Evolutionary conservation across 2,797 vertebrate species (phyloP).

Genomic region (Poeciliopsis turneri): DNA sequence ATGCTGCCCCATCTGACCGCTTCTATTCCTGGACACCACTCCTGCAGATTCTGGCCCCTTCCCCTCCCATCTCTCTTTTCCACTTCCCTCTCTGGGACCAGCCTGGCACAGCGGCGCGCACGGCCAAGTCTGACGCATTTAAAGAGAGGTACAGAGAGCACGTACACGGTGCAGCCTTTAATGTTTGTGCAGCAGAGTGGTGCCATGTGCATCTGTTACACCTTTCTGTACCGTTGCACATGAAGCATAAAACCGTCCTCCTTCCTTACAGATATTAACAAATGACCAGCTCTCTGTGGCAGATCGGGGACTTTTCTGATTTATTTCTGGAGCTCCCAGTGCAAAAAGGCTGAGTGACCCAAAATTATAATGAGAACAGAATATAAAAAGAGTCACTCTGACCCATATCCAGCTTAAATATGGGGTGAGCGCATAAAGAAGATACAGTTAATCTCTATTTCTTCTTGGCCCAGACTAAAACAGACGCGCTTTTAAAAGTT

Average conservation of each 20-base stretch:
- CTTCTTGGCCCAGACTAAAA: constrained; percentile 32
- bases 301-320: constrained; percentile 58
- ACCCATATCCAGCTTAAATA: constrained; percentile 67
- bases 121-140: constrained; percentile 61
- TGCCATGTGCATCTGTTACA: constrained; percentile 6
- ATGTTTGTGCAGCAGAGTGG: constrained; percentile 1
- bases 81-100: constrained; percentile 48
- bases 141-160: constrained; percentile 28
- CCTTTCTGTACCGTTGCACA: constrained; percentile 5
- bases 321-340: constrained; percentile 59
- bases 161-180: background rate
- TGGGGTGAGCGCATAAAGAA: constrained; percentile 54
- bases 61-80: constrained; percentile 43
- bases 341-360: constrained; percentile 68
- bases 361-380: constrained; percentile 71
- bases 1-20: constrained; percentile 66
- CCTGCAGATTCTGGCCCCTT: constrained; percentile 65
- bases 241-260: constrained; percentile 2
- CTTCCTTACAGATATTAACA: constrained; percentile 24
- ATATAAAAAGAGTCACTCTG: constrained; percentile 69
- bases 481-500: constrained; percentile 42
- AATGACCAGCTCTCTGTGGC: constrained; percentile 40
- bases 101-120: constrained; percentile 30
- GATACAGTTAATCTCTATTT: constrained; percentile 35
- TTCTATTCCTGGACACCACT: constrained; percentile 68